phyloP scores from a whole-genome alignment of 1,140 invertebrate genomes.

The Caenorhabditis briggsae region DNA sequence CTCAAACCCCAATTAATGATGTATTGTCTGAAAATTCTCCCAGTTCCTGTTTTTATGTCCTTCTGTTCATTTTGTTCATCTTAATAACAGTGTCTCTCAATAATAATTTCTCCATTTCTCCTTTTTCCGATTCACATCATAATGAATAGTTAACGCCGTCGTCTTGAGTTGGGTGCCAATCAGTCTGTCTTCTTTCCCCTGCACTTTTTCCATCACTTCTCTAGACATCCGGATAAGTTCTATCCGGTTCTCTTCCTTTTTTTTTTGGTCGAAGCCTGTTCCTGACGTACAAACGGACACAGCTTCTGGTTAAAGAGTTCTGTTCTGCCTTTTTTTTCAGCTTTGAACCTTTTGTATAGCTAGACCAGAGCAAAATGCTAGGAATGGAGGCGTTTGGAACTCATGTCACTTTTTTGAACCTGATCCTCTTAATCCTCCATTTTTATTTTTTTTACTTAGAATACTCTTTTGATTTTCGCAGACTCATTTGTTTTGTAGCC shows the following conservation, averaged over 20 bases:
- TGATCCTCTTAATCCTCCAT: neutral
- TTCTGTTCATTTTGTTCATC: neutral
- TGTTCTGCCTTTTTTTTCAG: too few species aligned
- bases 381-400: neutral
- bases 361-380: neutral
- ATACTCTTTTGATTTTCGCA: too few species aligned
- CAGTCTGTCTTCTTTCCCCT: slow-evolving; percentile 17
- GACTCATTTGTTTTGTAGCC: too few species aligned
- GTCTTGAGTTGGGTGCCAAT: slow-evolving; percentile 21
- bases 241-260: slow-evolving; percentile 4
- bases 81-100: neutral
- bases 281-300: neutral
- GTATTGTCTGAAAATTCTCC: neutral
- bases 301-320: neutral
- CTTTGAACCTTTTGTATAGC: too few species aligned
- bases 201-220: neutral
- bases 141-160: slow-evolving; percentile 29
- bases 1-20: neutral
- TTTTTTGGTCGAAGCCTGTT: slow-evolving; percentile 1
- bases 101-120: neutral
- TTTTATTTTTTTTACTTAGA: too few species aligned
- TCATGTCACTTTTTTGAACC: neutral
- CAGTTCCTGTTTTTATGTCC: slow-evolving; percentile 32
- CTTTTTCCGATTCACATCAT: neutral
- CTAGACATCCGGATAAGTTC: slow-evolving; percentile 35